phyloP scores from a whole-genome alignment of 1,140 invertebrate genomes.

The Thaumatotibia leucotreta region DNA sequence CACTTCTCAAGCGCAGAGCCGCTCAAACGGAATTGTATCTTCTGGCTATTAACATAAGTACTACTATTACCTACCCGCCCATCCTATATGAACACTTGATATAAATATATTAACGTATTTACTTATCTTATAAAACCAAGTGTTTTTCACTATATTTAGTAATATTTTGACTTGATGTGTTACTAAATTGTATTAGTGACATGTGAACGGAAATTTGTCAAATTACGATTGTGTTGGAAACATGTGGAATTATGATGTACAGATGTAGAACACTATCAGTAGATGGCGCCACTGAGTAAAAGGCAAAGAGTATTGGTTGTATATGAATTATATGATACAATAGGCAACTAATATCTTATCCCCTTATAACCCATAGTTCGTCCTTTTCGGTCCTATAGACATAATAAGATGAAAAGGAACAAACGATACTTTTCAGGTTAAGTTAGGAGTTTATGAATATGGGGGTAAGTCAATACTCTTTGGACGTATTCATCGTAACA shows the following conservation, averaged over 20 bases:
- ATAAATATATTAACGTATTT: background rate
- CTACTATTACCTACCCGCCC: constrained; percentile 8
- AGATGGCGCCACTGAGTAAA: too few relatives aligned
- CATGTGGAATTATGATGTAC: background rate
- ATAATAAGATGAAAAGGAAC: too few relatives aligned
- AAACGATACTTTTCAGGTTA: too few relatives aligned
- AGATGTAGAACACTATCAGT: too few relatives aligned
- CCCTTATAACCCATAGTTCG: too few relatives aligned
- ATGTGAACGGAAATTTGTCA: background rate
- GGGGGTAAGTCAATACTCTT: background rate
- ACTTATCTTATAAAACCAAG: background rate
- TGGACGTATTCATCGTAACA: background rate
- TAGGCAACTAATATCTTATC: too few relatives aligned
- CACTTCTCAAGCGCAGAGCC: background rate
- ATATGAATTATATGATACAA: too few relatives aligned
- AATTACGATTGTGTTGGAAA: background rate
- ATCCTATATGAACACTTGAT: background rate
- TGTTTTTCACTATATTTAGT: background rate
- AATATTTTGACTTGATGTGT: background rate
- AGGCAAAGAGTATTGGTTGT: too few relatives aligned
- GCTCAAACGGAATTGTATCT: background rate
- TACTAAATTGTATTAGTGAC: constrained; percentile 12
- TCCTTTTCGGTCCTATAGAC: too few relatives aligned
- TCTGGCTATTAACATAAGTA: constrained; percentile 12
- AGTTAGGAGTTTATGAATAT: too few relatives aligned